Evolutionary conservation across 2,113 vertebrate genomes (phyloP).

Genomic region (Nanger granti): DNA sequence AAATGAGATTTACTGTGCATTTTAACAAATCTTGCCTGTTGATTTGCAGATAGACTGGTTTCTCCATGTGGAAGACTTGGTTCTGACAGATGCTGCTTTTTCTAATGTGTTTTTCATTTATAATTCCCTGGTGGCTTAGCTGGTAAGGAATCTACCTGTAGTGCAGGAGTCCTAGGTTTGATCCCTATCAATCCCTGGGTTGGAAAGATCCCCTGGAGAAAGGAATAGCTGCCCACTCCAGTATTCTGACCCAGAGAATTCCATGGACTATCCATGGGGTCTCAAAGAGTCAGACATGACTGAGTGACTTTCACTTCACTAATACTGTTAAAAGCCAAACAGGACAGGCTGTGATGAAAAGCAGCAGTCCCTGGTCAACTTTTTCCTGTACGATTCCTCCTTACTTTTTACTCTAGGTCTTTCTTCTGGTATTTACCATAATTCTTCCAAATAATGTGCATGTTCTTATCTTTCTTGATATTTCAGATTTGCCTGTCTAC

Average conservation of each 20-base stretch:
- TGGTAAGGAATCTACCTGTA: not conserved
- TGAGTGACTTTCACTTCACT: not conserved
- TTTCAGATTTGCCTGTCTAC: not conserved
- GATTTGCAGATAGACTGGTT: not conserved
- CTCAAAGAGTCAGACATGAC: not conserved
- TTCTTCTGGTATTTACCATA: not conserved
- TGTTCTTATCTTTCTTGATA: not conserved
- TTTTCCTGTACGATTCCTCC: not conserved
- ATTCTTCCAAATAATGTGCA: not conserved
- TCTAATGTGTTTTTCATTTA: not conserved
- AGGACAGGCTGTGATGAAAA: not conserved
- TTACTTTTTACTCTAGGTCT: not conserved
- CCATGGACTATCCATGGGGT: not conserved
- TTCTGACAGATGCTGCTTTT: not conserved
- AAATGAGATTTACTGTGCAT: not conserved
- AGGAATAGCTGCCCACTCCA: not conserved
- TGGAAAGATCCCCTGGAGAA: not conserved
- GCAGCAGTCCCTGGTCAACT: not conserved
- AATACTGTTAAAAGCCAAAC: not conserved
- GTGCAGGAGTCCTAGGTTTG: not conserved
- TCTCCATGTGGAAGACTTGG: not conserved
- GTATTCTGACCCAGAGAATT: not conserved
- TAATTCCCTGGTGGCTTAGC: not conserved
- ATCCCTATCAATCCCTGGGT: not conserved
- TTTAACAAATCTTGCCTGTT: not conserved